A percentile compares a stretch with the other conserved stretches of the same genome.
These are phyloP conservation scores for Cydia strobilella DNA, from an alignment of 1,140 invertebrate species.

Conservation along the genomic window DNA sequence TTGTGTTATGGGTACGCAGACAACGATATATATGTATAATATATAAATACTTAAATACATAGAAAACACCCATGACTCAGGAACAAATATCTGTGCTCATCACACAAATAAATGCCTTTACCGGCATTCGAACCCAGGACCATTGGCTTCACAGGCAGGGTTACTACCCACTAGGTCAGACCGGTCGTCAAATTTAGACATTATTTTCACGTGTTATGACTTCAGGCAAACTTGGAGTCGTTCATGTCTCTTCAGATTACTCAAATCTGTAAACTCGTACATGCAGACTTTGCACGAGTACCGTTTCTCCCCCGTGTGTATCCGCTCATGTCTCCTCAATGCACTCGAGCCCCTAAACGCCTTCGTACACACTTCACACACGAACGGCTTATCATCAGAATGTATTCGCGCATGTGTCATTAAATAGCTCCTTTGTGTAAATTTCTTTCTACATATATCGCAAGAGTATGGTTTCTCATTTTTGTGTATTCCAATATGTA, in stretches of 20 bases:
- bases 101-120: no score
- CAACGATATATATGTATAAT: no score
- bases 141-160: no score
- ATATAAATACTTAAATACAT: no score
- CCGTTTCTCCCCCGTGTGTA: not conserved
- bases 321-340: not conserved
- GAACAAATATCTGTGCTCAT: no score
- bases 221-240: no score
- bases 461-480: not conserved
- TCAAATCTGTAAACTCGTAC: not conserved
- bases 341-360: not conserved
- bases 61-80: no score
- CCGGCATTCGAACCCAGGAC: no score
- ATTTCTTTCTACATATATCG: not conserved
- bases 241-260: not conserved
- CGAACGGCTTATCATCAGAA: not conserved
- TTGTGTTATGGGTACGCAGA: no score
- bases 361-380: not conserved
- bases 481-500: not conserved
- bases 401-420: not conserved
- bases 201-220: no score
- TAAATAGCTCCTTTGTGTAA: not conserved
- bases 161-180: no score
- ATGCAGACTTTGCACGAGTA: not conserved
- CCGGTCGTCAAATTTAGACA: no score